Evolutionary conservation across 1,140 invertebrate genomes (phyloP), one percentile per base, ranked within the genome.

Genomic region (Nasonia longicornis): DNA sequence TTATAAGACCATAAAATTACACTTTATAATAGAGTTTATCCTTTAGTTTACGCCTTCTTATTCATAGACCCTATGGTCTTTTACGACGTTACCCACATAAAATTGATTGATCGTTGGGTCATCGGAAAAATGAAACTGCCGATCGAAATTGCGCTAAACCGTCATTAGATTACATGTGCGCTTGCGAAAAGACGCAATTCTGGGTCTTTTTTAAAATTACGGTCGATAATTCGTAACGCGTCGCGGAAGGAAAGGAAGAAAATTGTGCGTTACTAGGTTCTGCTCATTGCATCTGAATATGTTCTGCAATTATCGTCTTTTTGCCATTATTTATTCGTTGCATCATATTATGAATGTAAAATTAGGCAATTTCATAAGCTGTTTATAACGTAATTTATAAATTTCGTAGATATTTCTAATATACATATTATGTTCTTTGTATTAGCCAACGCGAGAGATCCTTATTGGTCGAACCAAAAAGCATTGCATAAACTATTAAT

Each of bases 211-310:
- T 45, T 3, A 45, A 72, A 72, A 48, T 72, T 72, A 72, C 22
- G n/a, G 22, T 22, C 42, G 22, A 38, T 38, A 26, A 45, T 70
- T 72, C 12, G 70, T 48, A 48, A 26, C n/a, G 42, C 10, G 31
- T 48, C 22, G n/a, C 31, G 7, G 14, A 72, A 72, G 8, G 22
- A 48, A 72, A 22, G 42, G n/a, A 72, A 70, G 6, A 38, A 72
- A 72, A 72, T 72, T 72, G n/a, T 48, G 22, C 70, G 42, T 48
- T 70, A 48, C 70, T 20, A 26, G 8, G 38, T 72, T 72, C 26
- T 71, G n/a, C 22, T 48, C 42, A 72, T 72, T 45, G 42, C 38
- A 48, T n/a, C 6, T 26, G n/a, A 45, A 45, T 45, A 42, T 42
- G 70, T 72, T 42, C 10, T 26, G 20, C 20, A 72, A 72, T 72